Conservation (phyloP, 2,113 vertebrate genomes). For the Tachycineta bicolor region DNA sequence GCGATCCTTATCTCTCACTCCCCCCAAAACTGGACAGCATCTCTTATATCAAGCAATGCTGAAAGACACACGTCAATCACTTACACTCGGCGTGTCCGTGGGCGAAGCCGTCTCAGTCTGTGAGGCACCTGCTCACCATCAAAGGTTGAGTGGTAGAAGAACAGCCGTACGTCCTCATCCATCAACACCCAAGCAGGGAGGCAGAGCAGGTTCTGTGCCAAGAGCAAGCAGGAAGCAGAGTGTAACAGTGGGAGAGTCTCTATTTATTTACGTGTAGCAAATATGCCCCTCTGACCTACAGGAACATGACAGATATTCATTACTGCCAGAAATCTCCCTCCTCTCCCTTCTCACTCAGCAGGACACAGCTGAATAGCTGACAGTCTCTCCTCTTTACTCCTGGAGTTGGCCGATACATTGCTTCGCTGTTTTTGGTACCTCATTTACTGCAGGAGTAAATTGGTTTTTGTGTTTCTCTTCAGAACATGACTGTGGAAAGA, state of each 20-base stretch:
- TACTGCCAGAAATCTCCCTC: conserved; percentile 27
- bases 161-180: conserved; percentile 87
- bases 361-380: neutral
- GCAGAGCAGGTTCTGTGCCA: conserved; percentile 79
- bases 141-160: conserved; percentile 89
- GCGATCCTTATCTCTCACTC: neutral
- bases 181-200: conserved; percentile 87
- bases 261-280: neutral
- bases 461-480: neutral
- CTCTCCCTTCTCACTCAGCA: neutral
- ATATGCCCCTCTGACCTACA: neutral
- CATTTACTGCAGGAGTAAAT: neutral
- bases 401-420: neutral
- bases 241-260: conserved; percentile 8
- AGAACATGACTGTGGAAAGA: neutral
- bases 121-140: conserved; percentile 85
- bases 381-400: neutral
- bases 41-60: neutral
- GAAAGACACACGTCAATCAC: neutral
- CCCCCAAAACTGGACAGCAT: neutral
- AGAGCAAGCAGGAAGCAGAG: neutral
- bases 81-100: conserved; percentile 80
- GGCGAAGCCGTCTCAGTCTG: conserved; percentile 87
- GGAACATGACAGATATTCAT: neutral
- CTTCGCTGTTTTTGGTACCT: neutral